A percentile compares a stretch with the other conserved stretches of the same genome.
These are phyloP conservation scores for Hippopotamyrus pictus DNA, from an alignment of 2,797 vertebrate genomes.

Conservation along the genomic window DNA sequence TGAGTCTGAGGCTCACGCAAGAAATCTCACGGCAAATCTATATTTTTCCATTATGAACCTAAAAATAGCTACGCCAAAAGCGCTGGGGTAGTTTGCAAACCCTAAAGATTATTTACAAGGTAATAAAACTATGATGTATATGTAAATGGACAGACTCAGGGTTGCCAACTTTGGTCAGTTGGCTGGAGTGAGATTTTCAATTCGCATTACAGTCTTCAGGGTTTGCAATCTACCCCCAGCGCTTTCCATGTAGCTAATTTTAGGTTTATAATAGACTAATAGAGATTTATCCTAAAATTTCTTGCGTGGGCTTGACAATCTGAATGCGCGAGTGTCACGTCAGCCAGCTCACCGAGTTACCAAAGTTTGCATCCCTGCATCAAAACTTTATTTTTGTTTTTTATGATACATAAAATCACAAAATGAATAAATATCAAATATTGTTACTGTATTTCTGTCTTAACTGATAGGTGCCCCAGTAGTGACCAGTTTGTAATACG, in stretches of 20 bases:
- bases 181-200: neutral
- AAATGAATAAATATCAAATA: neutral
- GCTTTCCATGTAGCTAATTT: neutral
- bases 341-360: neutral
- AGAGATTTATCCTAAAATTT: neutral
- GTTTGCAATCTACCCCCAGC: neutral
- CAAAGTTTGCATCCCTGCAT: neutral
- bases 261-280: neutral
- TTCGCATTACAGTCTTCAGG: neutral
- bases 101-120: no score
- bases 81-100: no score
- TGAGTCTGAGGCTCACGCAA: no score
- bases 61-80: no score
- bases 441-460: neutral
- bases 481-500: conserved; percentile 72
- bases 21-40: no score
- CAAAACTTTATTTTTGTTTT: neutral
- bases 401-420: neutral
- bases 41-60: no score
- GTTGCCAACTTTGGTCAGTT: neutral
- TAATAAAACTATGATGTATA: no score
- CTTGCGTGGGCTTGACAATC: neutral
- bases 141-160: neutral
- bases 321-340: neutral
- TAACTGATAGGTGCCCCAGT: conserved; percentile 70